Base-by-base conservation (phyloP, 2,797 vertebrate species). In the Amblyraja radiata region DNA sequence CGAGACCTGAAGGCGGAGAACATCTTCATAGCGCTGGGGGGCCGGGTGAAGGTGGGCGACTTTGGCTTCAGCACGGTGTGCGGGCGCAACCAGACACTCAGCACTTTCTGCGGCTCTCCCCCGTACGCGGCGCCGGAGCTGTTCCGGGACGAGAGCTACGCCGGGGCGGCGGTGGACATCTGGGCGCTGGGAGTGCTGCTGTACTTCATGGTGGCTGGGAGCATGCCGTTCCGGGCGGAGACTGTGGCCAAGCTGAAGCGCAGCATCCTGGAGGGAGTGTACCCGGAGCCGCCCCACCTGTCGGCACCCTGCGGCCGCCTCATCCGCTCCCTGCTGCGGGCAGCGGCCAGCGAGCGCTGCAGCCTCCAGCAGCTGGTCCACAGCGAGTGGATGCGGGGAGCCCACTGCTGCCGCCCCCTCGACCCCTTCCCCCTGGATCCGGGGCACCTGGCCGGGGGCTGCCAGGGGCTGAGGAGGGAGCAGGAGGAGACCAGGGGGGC, bases 111-210 rank as follows among this genome's bases (percentile, higher is more conserved):
- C 39, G 78, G 78, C 0, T 93, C 76, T 0, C 74, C 78, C 0
- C 68, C 90, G 8, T 92, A 92, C 68, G 90, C 90, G 1, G 90
- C 90, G 9, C 90, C 90, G 0, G 90, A 92, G 90, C 68, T 92
- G 10, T 74, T 92, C 71, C 36, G 71, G 3, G 90, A 74, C 1
- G 71, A 92, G 95, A 97, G 97, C 94, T 99, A 99, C 0, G 93
- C 98, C 0, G 98, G 99, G 9, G 32, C 97, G 93, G 98, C 96
- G 0, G 98, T 99, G 93, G 99, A 99, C 93, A 96, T 99, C 94
- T 99, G 99, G 99, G 98, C 99, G 0, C 94, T 99, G 88, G 99
- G 99, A 8, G 98, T 99, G 94, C 97, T 99, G 94, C 94, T 99
- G 46, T 99, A 98, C 95, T 99, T 80, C 25, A 93, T 80, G 77